phyloP scores from a whole-genome alignment of 2,888 invertebrate genomes.

The Scrobipalpa atriplicella region DNA sequence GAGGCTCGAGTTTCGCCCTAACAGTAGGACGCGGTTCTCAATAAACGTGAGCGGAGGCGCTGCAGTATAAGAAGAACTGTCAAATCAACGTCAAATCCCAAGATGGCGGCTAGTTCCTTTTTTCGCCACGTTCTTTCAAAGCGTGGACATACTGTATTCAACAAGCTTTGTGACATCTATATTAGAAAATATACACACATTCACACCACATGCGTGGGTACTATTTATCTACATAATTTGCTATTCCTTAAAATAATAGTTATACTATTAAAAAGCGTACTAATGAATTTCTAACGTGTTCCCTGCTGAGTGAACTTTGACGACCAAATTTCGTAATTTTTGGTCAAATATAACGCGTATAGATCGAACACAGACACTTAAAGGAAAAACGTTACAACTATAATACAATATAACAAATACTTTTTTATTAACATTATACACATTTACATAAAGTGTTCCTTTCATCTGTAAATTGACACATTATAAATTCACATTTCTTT shows the following conservation, averaged over 20 bases:
- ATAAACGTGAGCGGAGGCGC: no score
- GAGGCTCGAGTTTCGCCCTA: no score
- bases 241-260: slow-evolving; percentile 46
- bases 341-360: slow-evolving; percentile 14
- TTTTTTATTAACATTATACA: slow-evolving; percentile 55
- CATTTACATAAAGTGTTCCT: slow-evolving; percentile 37
- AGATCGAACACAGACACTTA: slow-evolving; percentile 16
- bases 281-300: slow-evolving; percentile 28
- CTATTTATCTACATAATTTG: slow-evolving; percentile 39
- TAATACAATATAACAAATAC: slow-evolving; percentile 36
- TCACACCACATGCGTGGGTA: slow-evolving; percentile 39
- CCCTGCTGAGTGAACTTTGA: slow-evolving; percentile 23
- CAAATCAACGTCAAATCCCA: no score
- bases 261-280: slow-evolving; percentile 47
- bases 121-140: no score
- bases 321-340: slow-evolving; percentile 11
- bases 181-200: slow-evolving; percentile 52
- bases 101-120: no score
- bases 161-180: slow-evolving; percentile 47
- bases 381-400: slow-evolving; percentile 42
- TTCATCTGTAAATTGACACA: slow-evolving; percentile 32
- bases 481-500: slow-evolving; percentile 31
- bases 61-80: no score
- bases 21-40: no score
- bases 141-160: no score